Percentiles rank a stretch among this genome's conserved stretches.
phyloP scores from a whole-genome alignment of 2,888 invertebrate species.

The Drosophila mimica region DNA sequence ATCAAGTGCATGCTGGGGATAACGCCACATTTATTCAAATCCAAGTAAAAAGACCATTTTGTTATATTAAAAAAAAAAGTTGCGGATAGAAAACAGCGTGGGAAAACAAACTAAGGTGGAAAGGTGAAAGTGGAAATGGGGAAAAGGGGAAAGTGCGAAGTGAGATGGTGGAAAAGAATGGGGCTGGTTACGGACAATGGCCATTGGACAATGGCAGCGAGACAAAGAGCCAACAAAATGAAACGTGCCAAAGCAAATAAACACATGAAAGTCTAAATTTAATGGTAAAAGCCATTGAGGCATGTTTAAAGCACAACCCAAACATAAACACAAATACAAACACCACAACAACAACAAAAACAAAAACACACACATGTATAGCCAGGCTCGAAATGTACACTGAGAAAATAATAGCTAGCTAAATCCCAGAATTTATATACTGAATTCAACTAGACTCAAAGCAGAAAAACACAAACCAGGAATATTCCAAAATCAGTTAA shows the following conservation, averaged over 20 bases:
- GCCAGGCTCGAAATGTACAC: not conserved
- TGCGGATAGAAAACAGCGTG: constrained; percentile 27
- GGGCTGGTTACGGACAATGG: constrained; percentile 17
- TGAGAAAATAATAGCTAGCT: not conserved
- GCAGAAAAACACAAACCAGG: not conserved
- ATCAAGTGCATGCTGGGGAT: constrained; percentile 52
- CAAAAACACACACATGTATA: not conserved
- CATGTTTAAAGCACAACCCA: constrained; percentile 56
- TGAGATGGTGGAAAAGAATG: not conserved
- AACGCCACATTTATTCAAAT: constrained; percentile 73
- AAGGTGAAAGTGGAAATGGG: not conserved
- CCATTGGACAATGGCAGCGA: constrained; percentile 44
- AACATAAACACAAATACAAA: constrained; percentile 21
- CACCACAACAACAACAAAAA: not conserved
- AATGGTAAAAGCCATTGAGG: constrained; percentile 74
- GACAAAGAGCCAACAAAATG: constrained; percentile 61
- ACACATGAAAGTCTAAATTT: constrained; percentile 78
- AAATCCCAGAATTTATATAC: not conserved
- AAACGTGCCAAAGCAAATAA: constrained; percentile 77
- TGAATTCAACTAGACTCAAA: not conserved
- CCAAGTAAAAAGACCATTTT: constrained; percentile 73
- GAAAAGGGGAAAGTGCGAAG: not conserved
- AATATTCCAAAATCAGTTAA: not conserved
- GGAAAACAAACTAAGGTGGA: constrained; percentile 4
- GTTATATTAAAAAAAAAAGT: constrained; percentile 78